Evolutionary conservation across 2,888 invertebrate genomes (phyloP).

Genomic region (Leptinotarsa juncta): DNA sequence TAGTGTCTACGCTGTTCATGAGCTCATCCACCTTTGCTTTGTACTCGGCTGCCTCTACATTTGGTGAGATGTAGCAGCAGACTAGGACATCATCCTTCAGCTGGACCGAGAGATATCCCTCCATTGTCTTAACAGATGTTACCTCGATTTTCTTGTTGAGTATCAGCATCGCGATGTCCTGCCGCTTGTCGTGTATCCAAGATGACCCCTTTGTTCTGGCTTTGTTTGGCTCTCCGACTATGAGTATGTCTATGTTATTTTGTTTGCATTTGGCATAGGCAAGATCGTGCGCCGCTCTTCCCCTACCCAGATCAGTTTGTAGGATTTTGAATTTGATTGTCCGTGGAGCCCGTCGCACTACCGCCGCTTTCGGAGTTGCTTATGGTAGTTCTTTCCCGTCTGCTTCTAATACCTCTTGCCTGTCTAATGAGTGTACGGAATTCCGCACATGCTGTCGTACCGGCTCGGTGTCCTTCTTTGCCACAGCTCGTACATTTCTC

Average conservation of each 20-base stretch:
- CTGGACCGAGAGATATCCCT: constrained; percentile 6
- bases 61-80: constrained; percentile 18
- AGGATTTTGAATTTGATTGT: neutral
- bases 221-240: constrained; percentile 21
- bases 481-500: constrained; percentile 8
- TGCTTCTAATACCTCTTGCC: neutral
- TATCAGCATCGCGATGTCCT: neutral
- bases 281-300: constrained; percentile 13
- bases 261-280: neutral
- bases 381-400: neutral
- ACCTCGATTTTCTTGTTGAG: constrained; percentile 16
- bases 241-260: constrained; percentile 17
- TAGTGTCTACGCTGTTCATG: neutral
- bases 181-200: constrained; percentile 1
- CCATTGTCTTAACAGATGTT: neutral
- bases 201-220: neutral
- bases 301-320: neutral
- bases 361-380: too few relatives aligned
- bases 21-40: neutral
- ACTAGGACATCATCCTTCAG: constrained; percentile 7
- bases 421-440: neutral
- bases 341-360: too few relatives aligned
- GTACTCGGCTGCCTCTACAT: constrained; percentile 4
- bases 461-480: constrained; percentile 11
- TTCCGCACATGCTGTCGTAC: neutral